phyloP scores from a whole-genome alignment of 1,140 invertebrate genomes.

The Neodiprion virginianus region DNA sequence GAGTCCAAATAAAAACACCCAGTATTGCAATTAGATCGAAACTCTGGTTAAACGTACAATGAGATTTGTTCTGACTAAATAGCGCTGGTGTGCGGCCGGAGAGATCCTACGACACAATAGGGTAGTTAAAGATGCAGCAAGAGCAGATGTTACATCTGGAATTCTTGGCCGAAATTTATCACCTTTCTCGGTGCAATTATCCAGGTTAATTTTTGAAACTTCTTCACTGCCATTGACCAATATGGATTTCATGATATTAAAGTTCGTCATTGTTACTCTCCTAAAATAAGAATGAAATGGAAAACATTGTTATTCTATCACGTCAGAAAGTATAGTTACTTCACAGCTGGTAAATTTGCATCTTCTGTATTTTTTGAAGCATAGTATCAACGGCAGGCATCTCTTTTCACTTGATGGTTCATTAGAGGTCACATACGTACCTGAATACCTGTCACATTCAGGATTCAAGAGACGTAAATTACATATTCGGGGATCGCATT shows the following conservation, averaged over 20 bases:
- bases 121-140: conserved; percentile 25
- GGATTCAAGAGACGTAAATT: too few species aligned
- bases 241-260: background rate
- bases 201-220: background rate
- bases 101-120: conserved; percentile 29
- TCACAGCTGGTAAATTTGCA: too few species aligned
- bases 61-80: conserved; percentile 28
- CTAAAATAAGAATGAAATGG: too few species aligned
- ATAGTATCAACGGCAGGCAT: too few species aligned
- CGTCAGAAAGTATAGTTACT: too few species aligned
- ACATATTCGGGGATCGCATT: too few species aligned
- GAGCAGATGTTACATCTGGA: conserved; percentile 1
- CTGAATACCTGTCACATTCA: too few species aligned
- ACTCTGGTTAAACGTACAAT: conserved; percentile 26
- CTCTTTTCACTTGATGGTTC: too few species aligned
- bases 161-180: background rate
- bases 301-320: too few species aligned
- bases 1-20: background rate
- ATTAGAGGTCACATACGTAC: too few species aligned
- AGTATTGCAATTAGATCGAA: background rate
- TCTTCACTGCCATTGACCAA: background rate
- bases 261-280: background rate
- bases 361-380: too few species aligned
- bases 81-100: conserved; percentile 26
- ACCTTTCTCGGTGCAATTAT: background rate